phyloP scores from a whole-genome alignment of 2,113 vertebrate species.

The Alosa alosa region DNA sequence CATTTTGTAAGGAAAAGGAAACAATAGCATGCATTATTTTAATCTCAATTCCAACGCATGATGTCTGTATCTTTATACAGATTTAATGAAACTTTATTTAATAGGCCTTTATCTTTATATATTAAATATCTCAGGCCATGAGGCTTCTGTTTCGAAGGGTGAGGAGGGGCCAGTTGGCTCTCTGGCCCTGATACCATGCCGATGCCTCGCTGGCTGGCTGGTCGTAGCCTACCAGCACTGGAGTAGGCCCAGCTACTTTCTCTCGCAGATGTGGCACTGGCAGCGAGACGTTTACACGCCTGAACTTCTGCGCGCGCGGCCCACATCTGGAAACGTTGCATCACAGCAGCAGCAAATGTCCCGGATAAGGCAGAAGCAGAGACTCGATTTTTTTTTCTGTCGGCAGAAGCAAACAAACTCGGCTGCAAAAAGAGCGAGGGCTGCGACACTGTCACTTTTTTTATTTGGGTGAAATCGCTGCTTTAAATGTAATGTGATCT shows the following conservation, averaged over 20 bases:
- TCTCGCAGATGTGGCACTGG: slow-evolving; percentile 35
- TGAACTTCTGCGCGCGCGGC: slow-evolving; percentile 35
- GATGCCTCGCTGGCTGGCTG: not conserved
- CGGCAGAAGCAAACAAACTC: slow-evolving; percentile 30
- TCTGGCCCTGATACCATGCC: not conserved
- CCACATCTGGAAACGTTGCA: slow-evolving; percentile 79
- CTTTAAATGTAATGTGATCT: not conserved
- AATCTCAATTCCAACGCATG: no score
- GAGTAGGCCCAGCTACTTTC: no score
- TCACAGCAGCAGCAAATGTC: slow-evolving; percentile 65
- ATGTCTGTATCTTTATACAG: no score
- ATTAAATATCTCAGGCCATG: no score
- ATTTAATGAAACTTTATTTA: no score
- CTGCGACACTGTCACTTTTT: not conserved
- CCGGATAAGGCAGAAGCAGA: slow-evolving; percentile 60
- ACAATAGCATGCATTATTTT: no score
- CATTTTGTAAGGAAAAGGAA: no score
- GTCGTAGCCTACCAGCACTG: not conserved
- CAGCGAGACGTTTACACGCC: not conserved
- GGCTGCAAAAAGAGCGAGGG: not conserved
- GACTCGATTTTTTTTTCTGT: slow-evolving; percentile 45
- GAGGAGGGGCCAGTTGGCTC: no score
- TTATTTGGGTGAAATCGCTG: not conserved
- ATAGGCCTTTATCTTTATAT: no score
- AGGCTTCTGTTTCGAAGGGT: no score